These are phyloP conservation scores for Nomada goodeniana DNA, from an alignment of 2,888 invertebrate genomes.

Conservation along the genomic window DNA sequence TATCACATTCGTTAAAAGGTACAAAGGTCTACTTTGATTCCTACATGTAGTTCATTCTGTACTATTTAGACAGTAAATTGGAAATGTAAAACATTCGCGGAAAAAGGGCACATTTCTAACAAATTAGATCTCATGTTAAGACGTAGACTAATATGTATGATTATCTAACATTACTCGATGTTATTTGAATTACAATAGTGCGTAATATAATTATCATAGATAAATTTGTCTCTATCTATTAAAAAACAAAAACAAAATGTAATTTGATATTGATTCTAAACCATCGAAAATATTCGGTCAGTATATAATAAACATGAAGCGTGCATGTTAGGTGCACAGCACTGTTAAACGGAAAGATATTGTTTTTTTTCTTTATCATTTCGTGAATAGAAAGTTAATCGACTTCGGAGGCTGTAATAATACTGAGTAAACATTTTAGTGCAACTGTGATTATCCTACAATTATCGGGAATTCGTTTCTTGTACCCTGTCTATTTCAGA, in stretches of 20 bases:
- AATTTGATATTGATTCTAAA: slow-evolving; percentile 9
- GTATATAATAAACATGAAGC: slow-evolving; percentile 5
- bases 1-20: slow-evolving; percentile 55
- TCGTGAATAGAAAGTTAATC: neutral
- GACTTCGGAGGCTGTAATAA: slow-evolving; percentile 9
- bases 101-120: slow-evolving; percentile 29
- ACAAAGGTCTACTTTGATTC: slow-evolving; percentile 51
- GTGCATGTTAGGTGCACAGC: slow-evolving; percentile 7
- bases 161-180: slow-evolving; percentile 17
- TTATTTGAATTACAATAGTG: neutral
- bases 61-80: slow-evolving; percentile 46
- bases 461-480: slow-evolving; percentile 21
- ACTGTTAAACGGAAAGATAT: slow-evolving; percentile 4
- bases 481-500: slow-evolving; percentile 43
- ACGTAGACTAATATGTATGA: neutral
- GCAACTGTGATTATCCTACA: slow-evolving; percentile 4
- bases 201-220: slow-evolving; percentile 12
- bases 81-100: slow-evolving; percentile 30
- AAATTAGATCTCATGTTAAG: slow-evolving; percentile 34
- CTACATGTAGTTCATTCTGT: slow-evolving; percentile 38
- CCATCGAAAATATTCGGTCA: neutral
- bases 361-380: neutral
- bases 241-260: slow-evolving; percentile 18
- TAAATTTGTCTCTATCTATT: neutral
- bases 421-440: slow-evolving; percentile 33